phyloP scores from a whole-genome alignment of 2,113 vertebrate genomes.

The Emberiza fucata region DNA sequence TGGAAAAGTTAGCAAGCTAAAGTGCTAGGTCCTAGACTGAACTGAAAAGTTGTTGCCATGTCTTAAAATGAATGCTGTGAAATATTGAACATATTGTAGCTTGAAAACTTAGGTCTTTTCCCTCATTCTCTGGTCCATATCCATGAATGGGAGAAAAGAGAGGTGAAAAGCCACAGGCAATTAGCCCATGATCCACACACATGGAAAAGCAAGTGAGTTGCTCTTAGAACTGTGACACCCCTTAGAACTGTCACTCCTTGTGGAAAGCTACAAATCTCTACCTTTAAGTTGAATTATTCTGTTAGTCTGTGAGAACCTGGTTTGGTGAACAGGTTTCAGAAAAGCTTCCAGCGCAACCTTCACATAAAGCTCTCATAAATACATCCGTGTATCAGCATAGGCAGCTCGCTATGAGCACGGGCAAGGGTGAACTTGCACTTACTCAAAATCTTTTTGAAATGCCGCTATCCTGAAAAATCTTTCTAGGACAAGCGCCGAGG shows the following conservation, averaged over 20 bases:
- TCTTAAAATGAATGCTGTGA: not conserved
- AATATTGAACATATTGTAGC: fast-evolving
- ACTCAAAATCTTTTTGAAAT: not conserved
- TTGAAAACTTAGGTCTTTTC: not conserved
- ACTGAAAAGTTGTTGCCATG: not conserved
- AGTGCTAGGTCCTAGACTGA: not conserved
- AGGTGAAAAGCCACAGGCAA: fast-evolving
- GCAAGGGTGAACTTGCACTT: not conserved
- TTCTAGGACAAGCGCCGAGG: not conserved
- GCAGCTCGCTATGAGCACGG: not conserved
- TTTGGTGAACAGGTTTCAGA: not conserved
- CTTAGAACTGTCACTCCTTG: not conserved
- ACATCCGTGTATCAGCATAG: not conserved
- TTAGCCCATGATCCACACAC: not conserved
- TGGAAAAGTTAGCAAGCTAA: not conserved
- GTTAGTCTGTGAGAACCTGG: not conserved
- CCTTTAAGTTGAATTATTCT: not conserved
- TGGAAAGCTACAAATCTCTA: not conserved
- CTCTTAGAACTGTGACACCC: too few relatives aligned
- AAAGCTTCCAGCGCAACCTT: not conserved
- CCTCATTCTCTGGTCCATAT: not conserved
- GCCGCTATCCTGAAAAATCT: not conserved
- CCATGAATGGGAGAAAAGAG: not conserved
- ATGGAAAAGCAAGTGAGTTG: fast-evolving
- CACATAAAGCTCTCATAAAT: fast-evolving